Conservation (phyloP, 2,113 vertebrate species). For the Castor canadensis region DNA sequence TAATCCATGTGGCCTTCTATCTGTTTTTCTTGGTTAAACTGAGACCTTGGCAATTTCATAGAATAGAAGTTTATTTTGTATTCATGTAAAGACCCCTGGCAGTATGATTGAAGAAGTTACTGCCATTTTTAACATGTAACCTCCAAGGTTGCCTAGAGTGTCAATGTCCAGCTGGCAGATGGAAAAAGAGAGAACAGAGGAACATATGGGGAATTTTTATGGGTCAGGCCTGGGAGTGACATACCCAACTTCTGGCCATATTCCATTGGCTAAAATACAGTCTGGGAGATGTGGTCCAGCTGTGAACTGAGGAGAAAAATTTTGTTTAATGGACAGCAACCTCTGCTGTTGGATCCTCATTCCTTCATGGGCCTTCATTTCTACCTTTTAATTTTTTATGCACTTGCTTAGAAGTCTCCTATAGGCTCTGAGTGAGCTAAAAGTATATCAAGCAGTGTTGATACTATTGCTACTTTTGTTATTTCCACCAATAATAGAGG, state of each 20-base stretch:
- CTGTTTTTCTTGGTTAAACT: background rate
- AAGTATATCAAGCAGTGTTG: background rate
- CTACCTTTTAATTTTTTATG: background rate
- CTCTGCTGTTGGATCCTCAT: background rate
- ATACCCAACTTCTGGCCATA: background rate
- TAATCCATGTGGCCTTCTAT: background rate
- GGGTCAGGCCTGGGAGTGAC: background rate
- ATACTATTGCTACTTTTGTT: constrained; percentile 62
- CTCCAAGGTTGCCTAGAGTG: background rate
- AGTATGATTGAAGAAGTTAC: background rate
- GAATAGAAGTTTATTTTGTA: background rate
- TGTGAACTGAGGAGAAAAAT: background rate
- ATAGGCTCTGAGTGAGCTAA: background rate
- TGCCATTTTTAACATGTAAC: background rate
- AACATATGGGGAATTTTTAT: background rate
- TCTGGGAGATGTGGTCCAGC: background rate
- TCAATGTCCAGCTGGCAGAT: background rate
- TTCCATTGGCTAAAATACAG: background rate
- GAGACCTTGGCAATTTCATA: background rate
- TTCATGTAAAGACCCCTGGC: background rate
- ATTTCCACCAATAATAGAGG: constrained; percentile 49
- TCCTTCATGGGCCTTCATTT: background rate
- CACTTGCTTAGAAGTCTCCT: background rate
- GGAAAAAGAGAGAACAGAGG: background rate
- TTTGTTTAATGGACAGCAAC: background rate